phyloP scores from a whole-genome alignment of 2,888 invertebrate species.

The Reticulitermes lucifugus region DNA sequence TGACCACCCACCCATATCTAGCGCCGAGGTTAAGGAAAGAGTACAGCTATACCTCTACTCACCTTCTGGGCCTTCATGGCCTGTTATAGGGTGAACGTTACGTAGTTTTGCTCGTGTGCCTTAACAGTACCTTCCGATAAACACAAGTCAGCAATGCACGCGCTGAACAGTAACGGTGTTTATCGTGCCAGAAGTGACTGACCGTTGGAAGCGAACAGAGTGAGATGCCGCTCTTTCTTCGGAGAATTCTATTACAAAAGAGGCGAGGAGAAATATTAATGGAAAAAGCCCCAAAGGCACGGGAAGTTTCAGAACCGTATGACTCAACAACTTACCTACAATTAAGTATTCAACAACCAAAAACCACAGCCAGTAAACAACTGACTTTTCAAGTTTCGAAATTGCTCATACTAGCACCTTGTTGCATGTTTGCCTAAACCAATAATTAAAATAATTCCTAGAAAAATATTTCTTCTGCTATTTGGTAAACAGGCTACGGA shows the following conservation, averaged over 20 bases:
- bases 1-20: no score
- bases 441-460: no score
- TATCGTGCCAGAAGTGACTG: background rate
- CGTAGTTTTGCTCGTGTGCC: background rate
- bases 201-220: background rate
- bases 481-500: no score
- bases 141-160: background rate
- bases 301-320: background rate
- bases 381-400: no score
- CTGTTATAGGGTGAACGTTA: background rate
- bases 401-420: no score
- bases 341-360: no score
- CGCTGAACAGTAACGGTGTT: background rate
- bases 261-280: background rate
- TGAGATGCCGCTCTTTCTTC: background rate
- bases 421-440: no score
- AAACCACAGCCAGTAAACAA: no score
- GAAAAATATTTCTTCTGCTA: no score
- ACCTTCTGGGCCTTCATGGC: no score
- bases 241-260: background rate
- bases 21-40: no score
- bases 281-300: background rate
- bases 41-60: no score
- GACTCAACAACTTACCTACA: background rate
- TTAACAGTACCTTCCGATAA: background rate